Percentiles rank a stretch among this genome's conserved stretches.
phyloP scores from a whole-genome alignment of 2,797 vertebrate species.

The Natrix natrix region DNA sequence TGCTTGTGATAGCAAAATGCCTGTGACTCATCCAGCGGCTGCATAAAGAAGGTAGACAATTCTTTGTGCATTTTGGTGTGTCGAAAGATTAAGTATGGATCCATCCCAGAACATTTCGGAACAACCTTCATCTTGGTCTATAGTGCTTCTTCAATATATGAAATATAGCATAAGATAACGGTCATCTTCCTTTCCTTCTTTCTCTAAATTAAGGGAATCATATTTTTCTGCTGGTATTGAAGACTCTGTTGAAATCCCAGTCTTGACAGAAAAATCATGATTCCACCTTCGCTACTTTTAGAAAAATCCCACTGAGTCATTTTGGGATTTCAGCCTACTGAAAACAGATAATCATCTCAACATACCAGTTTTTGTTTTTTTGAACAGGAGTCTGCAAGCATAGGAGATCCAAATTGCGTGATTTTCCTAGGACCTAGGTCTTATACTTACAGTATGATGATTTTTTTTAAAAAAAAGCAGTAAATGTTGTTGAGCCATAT shows the following conservation, averaged over 20 bases:
- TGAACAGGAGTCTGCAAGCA: neutral
- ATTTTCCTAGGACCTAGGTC: neutral
- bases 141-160: neutral
- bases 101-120: no score
- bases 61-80: neutral
- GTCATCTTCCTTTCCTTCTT: neutral
- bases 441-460: neutral
- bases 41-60: neutral
- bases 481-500: neutral
- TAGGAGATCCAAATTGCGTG: neutral
- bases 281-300: neutral
- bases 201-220: neutral
- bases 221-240: neutral
- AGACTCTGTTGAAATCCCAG: neutral
- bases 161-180: neutral
- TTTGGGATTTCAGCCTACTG: neutral
- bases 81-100: neutral
- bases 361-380: neutral
- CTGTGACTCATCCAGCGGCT: neutral
- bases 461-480: neutral
- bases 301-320: neutral
- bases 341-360: neutral
- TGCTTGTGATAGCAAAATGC: neutral
- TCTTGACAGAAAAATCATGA: neutral
- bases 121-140: neutral